Evolutionary conservation across 2,113 vertebrate species (phyloP).

Genomic region (Chionodraco myersi): DNA sequence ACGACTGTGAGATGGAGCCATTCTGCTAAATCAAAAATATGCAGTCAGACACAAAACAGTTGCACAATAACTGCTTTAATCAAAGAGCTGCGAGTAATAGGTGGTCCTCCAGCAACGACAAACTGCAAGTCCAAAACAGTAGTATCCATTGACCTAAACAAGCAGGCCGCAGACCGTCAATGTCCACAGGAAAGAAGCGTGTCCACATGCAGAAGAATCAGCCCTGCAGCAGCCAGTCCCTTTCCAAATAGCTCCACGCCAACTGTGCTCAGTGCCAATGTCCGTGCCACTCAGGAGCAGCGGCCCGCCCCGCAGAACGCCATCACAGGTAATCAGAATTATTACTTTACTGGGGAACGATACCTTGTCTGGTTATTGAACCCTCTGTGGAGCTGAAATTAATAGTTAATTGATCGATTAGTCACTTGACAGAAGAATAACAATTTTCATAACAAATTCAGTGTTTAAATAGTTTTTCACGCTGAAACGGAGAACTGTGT

Average conservation of each 20-base stretch:
- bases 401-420: too few species aligned
- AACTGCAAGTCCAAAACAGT: not conserved
- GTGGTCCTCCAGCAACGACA: conserved; percentile 6
- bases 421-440: too few species aligned
- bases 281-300: conserved; percentile 21
- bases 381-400: not conserved
- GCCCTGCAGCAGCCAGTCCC: not conserved
- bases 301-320: not conserved
- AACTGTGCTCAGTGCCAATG: conserved; percentile 11
- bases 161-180: not conserved
- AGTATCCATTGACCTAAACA: not conserved
- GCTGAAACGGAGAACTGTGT: too few species aligned
- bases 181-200: not conserved
- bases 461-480: too few species aligned
- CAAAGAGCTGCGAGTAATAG: conserved; percentile 14
- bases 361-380: not conserved
- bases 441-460: too few species aligned
- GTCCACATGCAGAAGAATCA: not conserved
- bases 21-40: conserved; percentile 11
- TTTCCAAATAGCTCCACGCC: not conserved
- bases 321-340: conserved; percentile 43
- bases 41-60: not conserved
- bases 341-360: not conserved
- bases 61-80: not conserved
- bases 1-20: not conserved